Conservation (phyloP, 2,888 invertebrate genomes). For the Actias luna region DNA sequence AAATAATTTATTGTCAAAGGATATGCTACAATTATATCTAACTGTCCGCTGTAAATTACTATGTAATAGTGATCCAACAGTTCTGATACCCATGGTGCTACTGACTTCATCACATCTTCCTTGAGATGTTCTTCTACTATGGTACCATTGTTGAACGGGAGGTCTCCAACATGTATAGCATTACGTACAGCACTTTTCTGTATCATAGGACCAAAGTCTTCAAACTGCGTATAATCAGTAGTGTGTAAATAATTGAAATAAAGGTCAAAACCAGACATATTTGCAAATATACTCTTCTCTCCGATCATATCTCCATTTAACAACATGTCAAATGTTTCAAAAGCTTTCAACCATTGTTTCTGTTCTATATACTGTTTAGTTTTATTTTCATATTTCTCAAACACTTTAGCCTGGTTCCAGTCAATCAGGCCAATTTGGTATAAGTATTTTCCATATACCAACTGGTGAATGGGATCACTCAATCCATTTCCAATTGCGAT, state of each 20-base stretch:
- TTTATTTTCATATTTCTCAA: constrained; percentile 83
- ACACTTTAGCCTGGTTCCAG: constrained; percentile 80
- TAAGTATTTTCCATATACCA: constrained; percentile 89
- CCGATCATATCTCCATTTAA: constrained; percentile 85
- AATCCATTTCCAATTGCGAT: constrained; percentile 91
- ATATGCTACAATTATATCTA: constrained; percentile 95
- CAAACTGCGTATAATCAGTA: constrained; percentile 74
- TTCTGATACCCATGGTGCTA: constrained; percentile 87
- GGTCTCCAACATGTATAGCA: constrained; percentile 92
- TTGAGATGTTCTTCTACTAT: constrained; percentile 87
- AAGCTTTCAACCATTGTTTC: constrained; percentile 85
- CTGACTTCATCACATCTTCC: constrained; percentile 90
- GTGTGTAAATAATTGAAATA: constrained; percentile 88
- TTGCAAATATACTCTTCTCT: constrained; percentile 84
- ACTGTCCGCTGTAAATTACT: constrained; percentile 93
- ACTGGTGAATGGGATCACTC: constrained; percentile 89
- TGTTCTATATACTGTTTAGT: constrained; percentile 83
- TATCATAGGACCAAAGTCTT: constrained; percentile 83
- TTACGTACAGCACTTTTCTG: constrained; percentile 84
- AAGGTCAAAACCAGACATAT: constrained; percentile 88
- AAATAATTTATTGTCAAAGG: constrained; percentile 92
- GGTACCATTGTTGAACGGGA: constrained; percentile 84
- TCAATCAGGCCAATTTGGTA: constrained; percentile 89
- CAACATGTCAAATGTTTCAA: constrained; percentile 86
- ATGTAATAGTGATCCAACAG: constrained; percentile 86